Evolutionary conservation across 2,888 invertebrate genomes (phyloP).

Genomic region (Bellardia bayeri): DNA sequence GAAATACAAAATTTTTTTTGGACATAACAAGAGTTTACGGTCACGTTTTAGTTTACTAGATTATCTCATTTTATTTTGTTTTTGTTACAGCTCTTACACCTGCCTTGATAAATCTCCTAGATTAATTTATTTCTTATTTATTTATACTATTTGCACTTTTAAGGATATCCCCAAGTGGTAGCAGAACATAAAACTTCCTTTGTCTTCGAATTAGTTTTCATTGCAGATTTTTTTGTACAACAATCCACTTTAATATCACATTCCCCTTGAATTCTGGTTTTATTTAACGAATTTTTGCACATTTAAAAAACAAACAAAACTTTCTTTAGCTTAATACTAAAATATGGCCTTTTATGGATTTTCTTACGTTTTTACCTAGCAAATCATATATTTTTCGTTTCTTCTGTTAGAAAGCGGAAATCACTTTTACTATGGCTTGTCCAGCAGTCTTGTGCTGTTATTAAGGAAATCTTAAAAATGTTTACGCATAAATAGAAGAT

Average conservation of each 20-base stretch:
- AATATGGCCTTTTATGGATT: neutral
- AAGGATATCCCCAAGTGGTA: neutral
- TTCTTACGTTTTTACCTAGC: neutral
- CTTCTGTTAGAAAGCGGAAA: neutral
- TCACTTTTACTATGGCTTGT: neutral
- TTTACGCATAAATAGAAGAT: neutral
- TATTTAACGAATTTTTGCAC: neutral
- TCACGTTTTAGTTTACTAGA: no score
- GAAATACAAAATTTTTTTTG: no score
- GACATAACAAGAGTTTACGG: no score
- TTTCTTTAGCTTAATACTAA: neutral
- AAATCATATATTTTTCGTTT: neutral
- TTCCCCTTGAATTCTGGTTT: neutral
- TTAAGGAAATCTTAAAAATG: neutral
- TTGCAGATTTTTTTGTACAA: neutral
- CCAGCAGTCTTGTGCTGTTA: neutral
- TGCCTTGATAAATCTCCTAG: neutral
- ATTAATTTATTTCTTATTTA: neutral
- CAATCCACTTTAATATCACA: neutral
- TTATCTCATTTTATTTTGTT: no score
- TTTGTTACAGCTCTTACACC: neutral
- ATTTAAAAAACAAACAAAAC: neutral
- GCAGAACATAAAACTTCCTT: neutral
- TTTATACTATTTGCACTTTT: neutral
- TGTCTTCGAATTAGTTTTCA: neutral